Percentiles rank a stretch among this genome's conserved stretches.
Conservation (phyloP, 1,140 invertebrate species). For the Nephotettix cincticeps region DNA sequence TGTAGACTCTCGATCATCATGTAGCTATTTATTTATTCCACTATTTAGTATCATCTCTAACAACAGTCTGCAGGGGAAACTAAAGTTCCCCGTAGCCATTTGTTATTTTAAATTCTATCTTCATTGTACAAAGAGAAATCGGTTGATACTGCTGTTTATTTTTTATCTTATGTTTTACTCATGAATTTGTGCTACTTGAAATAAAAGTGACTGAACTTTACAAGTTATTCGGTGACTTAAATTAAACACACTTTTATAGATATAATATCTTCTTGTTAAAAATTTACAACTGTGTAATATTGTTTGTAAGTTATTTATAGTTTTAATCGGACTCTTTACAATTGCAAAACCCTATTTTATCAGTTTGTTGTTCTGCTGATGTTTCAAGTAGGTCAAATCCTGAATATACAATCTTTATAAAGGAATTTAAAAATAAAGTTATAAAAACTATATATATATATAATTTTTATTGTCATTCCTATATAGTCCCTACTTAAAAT, state of each 20-base stretch:
- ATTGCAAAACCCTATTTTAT: neutral
- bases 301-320: conserved; percentile 11
- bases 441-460: conserved; percentile 21
- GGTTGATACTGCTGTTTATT: conserved; percentile 6
- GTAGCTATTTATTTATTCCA: conserved; percentile 12
- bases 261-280: neutral
- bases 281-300: neutral
- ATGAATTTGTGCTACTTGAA: conserved; percentile 24
- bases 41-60: neutral
- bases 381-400: conserved; percentile 21
- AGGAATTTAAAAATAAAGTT: conserved; percentile 27
- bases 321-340: neutral
- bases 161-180: neutral
- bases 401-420: conserved; percentile 27
- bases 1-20: neutral
- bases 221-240: neutral
- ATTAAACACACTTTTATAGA: neutral
- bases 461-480: too few species aligned
- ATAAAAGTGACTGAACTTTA: neutral
- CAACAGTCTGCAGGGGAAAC: neutral
- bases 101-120: conserved; percentile 25
- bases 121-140: conserved; percentile 21
- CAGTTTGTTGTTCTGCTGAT: neutral
- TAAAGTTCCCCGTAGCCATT: neutral
- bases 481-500: too few species aligned